phyloP scores from a whole-genome alignment of 2,888 invertebrate species.

The Heliconius erato region DNA sequence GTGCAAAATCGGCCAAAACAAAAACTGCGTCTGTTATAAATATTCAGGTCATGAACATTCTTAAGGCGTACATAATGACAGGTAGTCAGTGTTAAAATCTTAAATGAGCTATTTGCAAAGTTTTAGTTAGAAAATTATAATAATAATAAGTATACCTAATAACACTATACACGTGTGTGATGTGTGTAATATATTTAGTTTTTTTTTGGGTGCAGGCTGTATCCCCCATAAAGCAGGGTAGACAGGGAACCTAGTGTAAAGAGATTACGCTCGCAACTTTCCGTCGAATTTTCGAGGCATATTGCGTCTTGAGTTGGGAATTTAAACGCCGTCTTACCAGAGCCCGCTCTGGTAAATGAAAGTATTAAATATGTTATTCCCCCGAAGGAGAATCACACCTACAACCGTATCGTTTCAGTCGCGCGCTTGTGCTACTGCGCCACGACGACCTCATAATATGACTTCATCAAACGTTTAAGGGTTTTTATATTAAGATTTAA shows the following conservation, averaged over 20 bases:
- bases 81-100: neutral
- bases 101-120: slow-evolving; percentile 3
- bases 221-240: too few relatives aligned
- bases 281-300: too few relatives aligned
- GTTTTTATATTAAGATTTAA: neutral
- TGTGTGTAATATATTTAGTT: neutral
- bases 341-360: too few relatives aligned
- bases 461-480: slow-evolving; percentile 12
- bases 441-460: neutral
- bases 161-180: neutral
- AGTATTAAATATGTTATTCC: too few relatives aligned
- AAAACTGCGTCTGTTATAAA: slow-evolving; percentile 28
- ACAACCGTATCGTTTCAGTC: too few relatives aligned
- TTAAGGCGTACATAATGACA: slow-evolving; percentile 33
- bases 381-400: too few relatives aligned
- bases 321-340: too few relatives aligned
- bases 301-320: too few relatives aligned
- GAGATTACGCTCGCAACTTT: too few relatives aligned
- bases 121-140: neutral
- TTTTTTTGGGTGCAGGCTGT: too few relatives aligned
- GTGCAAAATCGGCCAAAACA: slow-evolving; percentile 39
- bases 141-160: neutral
- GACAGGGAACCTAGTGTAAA: too few relatives aligned
- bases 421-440: too few relatives aligned
- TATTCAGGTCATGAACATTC: slow-evolving; percentile 40